A percentile compares a stretch with the other conserved stretches of the same genome.
Conservation (phyloP, 2,888 invertebrate genomes). For the Parnassius orleans region DNA sequence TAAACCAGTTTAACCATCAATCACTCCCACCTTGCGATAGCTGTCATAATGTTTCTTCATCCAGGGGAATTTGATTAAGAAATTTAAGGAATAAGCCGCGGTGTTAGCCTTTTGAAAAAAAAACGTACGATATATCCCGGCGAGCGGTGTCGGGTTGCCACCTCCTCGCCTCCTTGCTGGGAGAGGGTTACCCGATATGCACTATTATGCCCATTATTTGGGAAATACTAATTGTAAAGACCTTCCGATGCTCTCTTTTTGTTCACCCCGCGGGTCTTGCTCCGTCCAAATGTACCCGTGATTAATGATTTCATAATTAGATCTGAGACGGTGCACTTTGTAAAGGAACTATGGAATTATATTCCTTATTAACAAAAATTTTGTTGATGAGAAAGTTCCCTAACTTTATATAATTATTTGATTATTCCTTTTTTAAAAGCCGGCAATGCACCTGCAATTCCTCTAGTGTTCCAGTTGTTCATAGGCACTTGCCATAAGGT, state of each 20-base stretch:
- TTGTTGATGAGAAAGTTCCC: too few species aligned
- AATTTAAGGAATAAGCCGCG: constrained; percentile 20
- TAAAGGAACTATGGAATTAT: too few species aligned
- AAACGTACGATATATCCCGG: constrained; percentile 16
- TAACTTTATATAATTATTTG: too few species aligned
- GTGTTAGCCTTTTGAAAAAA: constrained; percentile 35
- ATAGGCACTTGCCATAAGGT: too few species aligned
- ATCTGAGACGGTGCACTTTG: not conserved
- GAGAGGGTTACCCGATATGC: constrained; percentile 37
- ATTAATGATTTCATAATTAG: constrained; percentile 12
- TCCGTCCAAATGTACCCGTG: not conserved
- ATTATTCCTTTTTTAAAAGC: too few species aligned
- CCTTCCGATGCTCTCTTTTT: constrained; percentile 32
- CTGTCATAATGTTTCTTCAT: constrained; percentile 42
- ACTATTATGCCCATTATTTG: constrained; percentile 41
- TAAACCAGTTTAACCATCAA: constrained; percentile 15
- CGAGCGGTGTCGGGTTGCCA: constrained; percentile 30
- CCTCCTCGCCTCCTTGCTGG: constrained; percentile 17
- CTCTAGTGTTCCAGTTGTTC: too few species aligned
- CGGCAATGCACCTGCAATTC: too few species aligned
- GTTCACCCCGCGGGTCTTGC: constrained; percentile 24
- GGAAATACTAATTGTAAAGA: constrained; percentile 40
- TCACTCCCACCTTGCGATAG: constrained; percentile 22
- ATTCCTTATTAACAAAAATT: too few species aligned
- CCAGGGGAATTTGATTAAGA: constrained; percentile 32